A percentile compares a stretch with the other conserved stretches of the same genome.
Evolutionary conservation across 2,888 invertebrate genomes (phyloP).

Genomic region (Microctonus brassicae): DNA sequence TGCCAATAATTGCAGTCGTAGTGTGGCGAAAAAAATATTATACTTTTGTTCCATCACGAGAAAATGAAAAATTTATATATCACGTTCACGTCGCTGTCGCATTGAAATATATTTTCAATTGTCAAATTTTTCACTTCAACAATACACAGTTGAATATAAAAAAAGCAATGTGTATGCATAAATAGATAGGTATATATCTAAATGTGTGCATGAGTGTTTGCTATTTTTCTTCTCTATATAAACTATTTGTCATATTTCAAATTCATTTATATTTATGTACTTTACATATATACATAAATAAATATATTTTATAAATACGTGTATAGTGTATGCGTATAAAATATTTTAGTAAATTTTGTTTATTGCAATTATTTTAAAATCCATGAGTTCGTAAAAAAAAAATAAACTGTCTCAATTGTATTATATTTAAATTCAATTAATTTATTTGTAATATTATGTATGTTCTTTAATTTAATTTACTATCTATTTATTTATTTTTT

Average conservation of each 20-base stretch:
- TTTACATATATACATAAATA: neutral
- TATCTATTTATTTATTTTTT: neutral
- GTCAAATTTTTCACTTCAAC: conserved; percentile 12
- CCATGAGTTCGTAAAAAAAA: no score
- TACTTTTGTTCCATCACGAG: neutral
- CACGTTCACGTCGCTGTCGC: neutral
- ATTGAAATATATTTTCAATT: neutral
- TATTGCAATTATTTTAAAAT: no score
- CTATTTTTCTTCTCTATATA: neutral
- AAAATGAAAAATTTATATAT: neutral
- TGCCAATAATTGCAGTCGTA: neutral
- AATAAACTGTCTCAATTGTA: no score
- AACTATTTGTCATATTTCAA: neutral
- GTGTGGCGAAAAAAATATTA: neutral
- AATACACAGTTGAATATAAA: neutral
- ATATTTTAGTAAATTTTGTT: no score
- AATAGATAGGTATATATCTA: neutral
- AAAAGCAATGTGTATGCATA: neutral
- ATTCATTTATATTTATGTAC: neutral
- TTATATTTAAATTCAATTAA: no score
- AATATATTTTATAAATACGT: neutral
- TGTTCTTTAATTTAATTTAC: neutral
- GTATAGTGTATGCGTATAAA: no score
- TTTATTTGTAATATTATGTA: no score
- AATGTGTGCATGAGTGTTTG: neutral